Conservation (phyloP, 2,113 vertebrate species). For the Entelurus aequoreus region DNA sequence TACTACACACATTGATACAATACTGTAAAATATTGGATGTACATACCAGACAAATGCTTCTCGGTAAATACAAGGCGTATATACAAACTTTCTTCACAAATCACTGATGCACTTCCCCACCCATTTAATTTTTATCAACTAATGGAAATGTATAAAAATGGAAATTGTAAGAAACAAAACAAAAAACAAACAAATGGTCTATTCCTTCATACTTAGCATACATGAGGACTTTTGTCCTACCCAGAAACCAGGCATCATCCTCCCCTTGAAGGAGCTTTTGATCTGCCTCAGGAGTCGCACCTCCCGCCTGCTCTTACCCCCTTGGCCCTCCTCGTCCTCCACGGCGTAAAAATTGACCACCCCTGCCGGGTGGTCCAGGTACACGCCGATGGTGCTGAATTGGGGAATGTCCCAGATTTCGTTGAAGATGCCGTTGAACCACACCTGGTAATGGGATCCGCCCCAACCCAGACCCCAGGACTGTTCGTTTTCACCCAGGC, state of each 20-base stretch:
- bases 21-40: not conserved
- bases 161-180: not conserved
- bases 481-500: slow-evolving; percentile 55
- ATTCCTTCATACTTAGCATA: slow-evolving; percentile 10
- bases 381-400: slow-evolving; percentile 42
- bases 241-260: slow-evolving; percentile 54
- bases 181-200: not conserved
- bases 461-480: slow-evolving; percentile 57
- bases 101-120: not conserved
- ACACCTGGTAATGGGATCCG: slow-evolving; percentile 46
- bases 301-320: slow-evolving; percentile 6
- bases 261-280: slow-evolving; percentile 36
- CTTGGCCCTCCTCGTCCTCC: slow-evolving; percentile 22
- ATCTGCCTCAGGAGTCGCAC: slow-evolving; percentile 29
- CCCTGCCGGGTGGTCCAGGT: slow-evolving; percentile 57
- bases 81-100: not conserved
- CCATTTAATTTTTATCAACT: not conserved
- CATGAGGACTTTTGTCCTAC: slow-evolving; percentile 51
- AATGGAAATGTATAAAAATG: slow-evolving; percentile 20
- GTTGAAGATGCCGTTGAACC: slow-evolving; percentile 29
- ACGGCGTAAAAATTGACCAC: slow-evolving; percentile 47
- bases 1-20: not conserved
- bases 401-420: slow-evolving; percentile 36
- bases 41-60: not conserved
- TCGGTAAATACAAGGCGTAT: not conserved